phyloP scores from a whole-genome alignment of 2,888 invertebrate species.

The Thymelicus sylvestris region DNA sequence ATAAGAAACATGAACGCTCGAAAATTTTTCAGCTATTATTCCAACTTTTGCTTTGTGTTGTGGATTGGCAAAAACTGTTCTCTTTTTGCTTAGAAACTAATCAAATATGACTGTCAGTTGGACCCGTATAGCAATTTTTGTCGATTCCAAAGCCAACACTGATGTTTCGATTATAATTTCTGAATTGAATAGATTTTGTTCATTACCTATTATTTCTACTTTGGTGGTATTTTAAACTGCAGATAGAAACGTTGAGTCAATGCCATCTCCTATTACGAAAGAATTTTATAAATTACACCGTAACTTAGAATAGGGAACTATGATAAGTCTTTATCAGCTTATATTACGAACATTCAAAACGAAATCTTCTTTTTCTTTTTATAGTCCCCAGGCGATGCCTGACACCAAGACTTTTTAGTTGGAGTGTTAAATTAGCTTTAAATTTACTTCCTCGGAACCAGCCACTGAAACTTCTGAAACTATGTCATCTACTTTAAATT shows the following conservation, averaged over 20 bases:
- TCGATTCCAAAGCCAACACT: neutral
- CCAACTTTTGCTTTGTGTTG: neutral
- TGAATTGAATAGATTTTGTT: neutral
- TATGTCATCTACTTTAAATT: conserved; percentile 33
- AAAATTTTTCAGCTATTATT: neutral
- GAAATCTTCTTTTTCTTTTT: neutral
- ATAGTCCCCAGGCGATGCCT: neutral
- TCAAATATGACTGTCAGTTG: neutral
- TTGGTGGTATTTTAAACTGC: no score
- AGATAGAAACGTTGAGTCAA: no score
- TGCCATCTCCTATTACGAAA: no score
- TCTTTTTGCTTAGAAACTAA: neutral
- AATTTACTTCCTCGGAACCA: conserved; percentile 26
- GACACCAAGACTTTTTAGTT: conserved; percentile 9
- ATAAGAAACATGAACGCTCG: neutral
- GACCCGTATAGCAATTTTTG: neutral
- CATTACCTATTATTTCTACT: neutral
- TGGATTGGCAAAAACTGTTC: neutral
- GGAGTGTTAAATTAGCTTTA: conserved; percentile 31
- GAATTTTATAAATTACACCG: neutral
- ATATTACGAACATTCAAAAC: conserved; percentile 4
- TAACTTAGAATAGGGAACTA: neutral
- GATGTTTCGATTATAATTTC: neutral
- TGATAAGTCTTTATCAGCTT: neutral
- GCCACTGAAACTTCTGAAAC: conserved; percentile 28